Percentiles rank a stretch among this genome's conserved stretches.
Evolutionary conservation across 2,888 invertebrate genomes (phyloP).

Genomic region (Masnerella sp.): DNA sequence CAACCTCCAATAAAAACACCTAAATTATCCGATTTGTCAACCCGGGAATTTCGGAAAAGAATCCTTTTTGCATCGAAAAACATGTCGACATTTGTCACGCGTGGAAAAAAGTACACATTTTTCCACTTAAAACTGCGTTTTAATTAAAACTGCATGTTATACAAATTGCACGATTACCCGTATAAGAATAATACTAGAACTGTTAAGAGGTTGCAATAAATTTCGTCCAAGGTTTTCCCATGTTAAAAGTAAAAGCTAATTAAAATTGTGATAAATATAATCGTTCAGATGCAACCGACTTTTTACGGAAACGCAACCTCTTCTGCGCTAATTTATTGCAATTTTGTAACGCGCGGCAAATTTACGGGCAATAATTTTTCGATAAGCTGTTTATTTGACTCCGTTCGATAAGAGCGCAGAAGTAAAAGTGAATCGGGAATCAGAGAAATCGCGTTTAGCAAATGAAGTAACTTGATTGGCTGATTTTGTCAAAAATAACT

Average conservation of each 20-base stretch:
- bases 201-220: conserved; percentile 9
- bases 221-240: conserved; percentile 24
- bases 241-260: conserved; percentile 37
- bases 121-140: neutral
- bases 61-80: no score
- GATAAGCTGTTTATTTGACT: no score
- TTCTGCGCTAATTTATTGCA: conserved; percentile 7
- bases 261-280: conserved; percentile 26
- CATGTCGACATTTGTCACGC: no score
- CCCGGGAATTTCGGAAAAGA: no score
- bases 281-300: conserved; percentile 21
- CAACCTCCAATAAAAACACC: no score
- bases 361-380: no score
- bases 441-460: no score
- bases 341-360: neutral
- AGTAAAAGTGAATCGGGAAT: no score
- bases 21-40: no score
- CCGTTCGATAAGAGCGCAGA: no score
- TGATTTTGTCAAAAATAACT: conserved; percentile 46
- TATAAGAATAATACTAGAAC: conserved; percentile 5
- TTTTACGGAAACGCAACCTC: conserved; percentile 23
- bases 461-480: no score
- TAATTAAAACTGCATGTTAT: neutral
- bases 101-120: neutral
- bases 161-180: conserved; percentile 4